Evolutionary conservation across 2,113 vertebrate species (phyloP), one percentile per base, ranked within the genome.

Genomic region (Alaudala cheleensis): DNA sequence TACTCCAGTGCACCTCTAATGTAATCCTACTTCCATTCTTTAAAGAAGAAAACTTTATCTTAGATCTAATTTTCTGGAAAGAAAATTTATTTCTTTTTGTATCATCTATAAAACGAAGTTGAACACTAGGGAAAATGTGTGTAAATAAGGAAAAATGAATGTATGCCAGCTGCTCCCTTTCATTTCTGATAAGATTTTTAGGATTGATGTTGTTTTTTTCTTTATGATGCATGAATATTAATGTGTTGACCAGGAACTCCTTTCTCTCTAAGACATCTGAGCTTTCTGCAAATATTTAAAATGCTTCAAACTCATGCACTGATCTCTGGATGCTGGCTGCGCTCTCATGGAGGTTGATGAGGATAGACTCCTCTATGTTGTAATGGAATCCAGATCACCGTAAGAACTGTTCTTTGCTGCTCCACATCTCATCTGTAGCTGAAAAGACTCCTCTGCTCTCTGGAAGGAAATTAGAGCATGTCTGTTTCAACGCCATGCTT

Each of bases 61-160:
- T 66, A 90, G 88, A 95, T 95, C 94, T 94, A 70, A 91, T 95
- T 94, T 95, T 90, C 74, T 92, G 66, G 44, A 92, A 92, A 69
- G 74, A 95, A 94, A 95, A 92, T 90, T 53, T 94, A 85, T 93
- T 96, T 93, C 28, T 90, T 90, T 94, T 93, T 84, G 72, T 96
- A 93, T 92, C 3, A 0, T 33, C 92, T 95, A 69, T 90, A 96
- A 95, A 94, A 93, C 94, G 76, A 95, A 95, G 71, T 87, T 88
- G 90, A 95, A 88, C 72, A 31, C 88, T 78, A 39, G 81, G 86
- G 90, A 83, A 94, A 86, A 74, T 39, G 29, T 60, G 64, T 84
- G 82, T 94, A 95, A 97, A 93, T 90, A 94, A 88, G 93, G 72
- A 90, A 93, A 93, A 96, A 94, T 72, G 60, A 95, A 81, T 92